Evolutionary conservation across 2,888 invertebrate species (phyloP), one percentile per base, ranked within the genome.

Genomic region (Machimus rusticus): DNA sequence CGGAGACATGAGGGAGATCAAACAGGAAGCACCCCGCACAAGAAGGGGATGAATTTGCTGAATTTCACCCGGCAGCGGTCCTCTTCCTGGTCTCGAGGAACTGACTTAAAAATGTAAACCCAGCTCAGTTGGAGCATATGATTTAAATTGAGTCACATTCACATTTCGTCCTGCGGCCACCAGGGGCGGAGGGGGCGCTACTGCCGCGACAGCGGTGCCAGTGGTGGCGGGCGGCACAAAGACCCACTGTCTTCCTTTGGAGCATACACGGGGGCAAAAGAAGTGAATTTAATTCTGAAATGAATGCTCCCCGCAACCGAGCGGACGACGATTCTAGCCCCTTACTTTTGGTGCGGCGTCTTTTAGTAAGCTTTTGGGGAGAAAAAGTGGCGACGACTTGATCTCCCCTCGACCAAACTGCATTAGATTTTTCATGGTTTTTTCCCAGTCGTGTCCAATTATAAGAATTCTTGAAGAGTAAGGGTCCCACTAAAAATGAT

Each of bases 391-490:
- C 66, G 78, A 43, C 43, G 78, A 78, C 37, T 78, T 43, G 78
- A 43, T 78, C 78, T 39, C 78, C 43, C 23, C 23, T 78, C 23
- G 78, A 66, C 43, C 23, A 43, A 78, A 78, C 43, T 78, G 43
- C 43, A 78, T 78, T 43, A 78, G 23, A 78, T 39, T 78, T 78
- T 43, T 39, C 78, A 46, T 78, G 43, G 12, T 39, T 39, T 78
- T 78, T 78, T 78, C 55, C 19, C 78, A 43, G 39, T 78, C 78
- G 4, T n/a, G 78, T 78, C 78, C 78, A 78, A 78, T 78, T 78
- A 78, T 78, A 43, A 78, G 39, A 39, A 78, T 43, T 78, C 78
- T 43, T 78, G 43, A 43, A 78, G 23, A 78, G 78, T 23, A 78
- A n/a, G 78, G 23, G 46, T 23, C 23, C 39, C 43, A 78, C 78